Base-by-base conservation (phyloP, 2,113 vertebrate genomes). In the Phylloscopus whistleri region DNA sequence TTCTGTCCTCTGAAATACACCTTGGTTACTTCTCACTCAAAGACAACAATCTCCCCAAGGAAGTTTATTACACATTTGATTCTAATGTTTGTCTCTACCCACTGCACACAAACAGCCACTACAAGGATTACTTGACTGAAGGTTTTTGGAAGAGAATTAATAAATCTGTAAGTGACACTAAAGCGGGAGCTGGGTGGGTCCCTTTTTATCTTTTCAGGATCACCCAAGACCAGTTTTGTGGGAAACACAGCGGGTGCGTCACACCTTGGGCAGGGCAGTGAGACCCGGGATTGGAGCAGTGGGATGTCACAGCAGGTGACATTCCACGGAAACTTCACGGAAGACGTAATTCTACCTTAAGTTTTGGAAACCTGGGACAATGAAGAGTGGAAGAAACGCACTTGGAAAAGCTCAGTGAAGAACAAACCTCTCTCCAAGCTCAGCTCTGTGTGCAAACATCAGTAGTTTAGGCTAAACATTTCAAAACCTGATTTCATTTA, bases 31-130 rank as follows among this genome's bases (percentile, higher is more conserved):
- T 44, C 20, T 67, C 10, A 48, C 21, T n/a, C 35, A 30, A 28
- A 43, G 31, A 53, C 19, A 53, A 35, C 0, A 0, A 7, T 23
- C 13, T 21, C 67, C 16, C 46, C 30, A 7, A 0, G 2, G 27
- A 56, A n/a, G 4, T 72, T 49, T 44, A 33, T 74, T 15, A 24
- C 2, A 30, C 15, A 16, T 37, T 39, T 0, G 0, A 37, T 11
- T 66, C 41, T 18, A 2, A 10, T 11, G 43, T 79, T 53, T 39
- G 10, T 37, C 30, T 56, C 51, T 56, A 37, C 66, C 9, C n/a
- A 11, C 5, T 31, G n/a, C 30, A 78, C 35, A 31, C 37, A 19
- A 58, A 28, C 22, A 87, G 39, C 35, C 77, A 41, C 33, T 8
- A n/a, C 15, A 62, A 44, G 66, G 28, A 64, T 69, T 31, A 19